Evolutionary conservation across 2,113 vertebrate species (phyloP), one percentile per base, ranked within the genome.

Genomic region (Dryoscopus gambensis): DNA sequence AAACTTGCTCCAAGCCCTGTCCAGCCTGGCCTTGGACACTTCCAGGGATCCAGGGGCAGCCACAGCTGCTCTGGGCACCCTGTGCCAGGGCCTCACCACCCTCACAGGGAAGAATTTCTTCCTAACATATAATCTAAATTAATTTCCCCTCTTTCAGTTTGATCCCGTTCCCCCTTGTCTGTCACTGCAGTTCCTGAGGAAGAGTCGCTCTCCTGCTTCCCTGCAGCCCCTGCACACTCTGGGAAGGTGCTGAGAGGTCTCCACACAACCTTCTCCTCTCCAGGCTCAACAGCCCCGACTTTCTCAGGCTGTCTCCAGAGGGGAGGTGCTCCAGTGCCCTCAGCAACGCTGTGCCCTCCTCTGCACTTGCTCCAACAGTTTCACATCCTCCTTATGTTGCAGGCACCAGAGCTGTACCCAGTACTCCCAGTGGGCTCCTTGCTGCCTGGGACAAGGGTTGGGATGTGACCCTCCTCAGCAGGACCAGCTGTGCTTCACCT

Each of bases 1-100:
- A 68, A 81, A 59, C 15, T 0, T 44, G 27, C 44, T 73, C 68
- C 52, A 3, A 74, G 15, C 52, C 50, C 42, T 0, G 0, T 39
- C 60, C 37, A 59, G 0, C 68, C 10, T 39, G 52, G 23, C 33
- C 10, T 82, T 16, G 60, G 44, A 0, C 68, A 46, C 15, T 52
- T 0, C 27, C 77, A 52, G 59, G 50, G 37, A 33, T 74, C 55
- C 55, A 60, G 44, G 67, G 8, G 37, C 31, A 73, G 57, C 35
- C 65, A 4, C 76, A 64, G 59, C 52, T 81, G 0, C 52, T 74
- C 37, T 81, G 68, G 59, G 59, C 37, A 50, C 10, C 37, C 75
- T 55, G 49, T 63, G 75, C 49, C 84, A 70, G 65, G 28, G 28
- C 13, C 40, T 47, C 0, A 0, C 1, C 57, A 71, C 11, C 22